phyloP scores from a whole-genome alignment of 1,140 invertebrate species.

The Druon quercuslanigerum region DNA sequence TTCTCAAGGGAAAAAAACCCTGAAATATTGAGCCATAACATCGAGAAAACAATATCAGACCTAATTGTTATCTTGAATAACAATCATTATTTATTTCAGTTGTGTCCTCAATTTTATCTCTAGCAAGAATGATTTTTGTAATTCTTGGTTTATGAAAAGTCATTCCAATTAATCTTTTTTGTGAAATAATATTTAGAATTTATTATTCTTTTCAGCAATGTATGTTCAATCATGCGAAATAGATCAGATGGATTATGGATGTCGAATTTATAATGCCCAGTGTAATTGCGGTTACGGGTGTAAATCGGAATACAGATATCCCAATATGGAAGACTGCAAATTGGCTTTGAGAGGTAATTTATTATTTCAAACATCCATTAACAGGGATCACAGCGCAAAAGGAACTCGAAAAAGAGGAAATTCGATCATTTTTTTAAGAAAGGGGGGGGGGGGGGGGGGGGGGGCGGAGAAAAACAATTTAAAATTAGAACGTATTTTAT shows the following conservation, averaged over 20 bases:
- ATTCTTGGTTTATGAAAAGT: too few species aligned
- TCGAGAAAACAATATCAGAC: too few species aligned
- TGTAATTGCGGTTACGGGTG: conserved; percentile 74
- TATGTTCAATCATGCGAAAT: conserved; percentile 58
- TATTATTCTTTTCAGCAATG: conserved; percentile 41
- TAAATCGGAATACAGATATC: conserved; percentile 73
- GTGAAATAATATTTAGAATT: neutral
- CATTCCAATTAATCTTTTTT: too few species aligned
- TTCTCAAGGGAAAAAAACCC: too few species aligned
- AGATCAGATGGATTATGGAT: conserved; percentile 66
- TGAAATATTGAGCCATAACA: too few species aligned
- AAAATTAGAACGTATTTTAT: too few species aligned
- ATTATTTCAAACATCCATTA: conserved; percentile 19
- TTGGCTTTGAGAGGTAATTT: conserved; percentile 73
- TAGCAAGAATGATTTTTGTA: neutral
- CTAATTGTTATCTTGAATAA: too few species aligned
- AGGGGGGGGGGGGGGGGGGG: too few species aligned
- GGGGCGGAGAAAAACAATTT: too few species aligned
- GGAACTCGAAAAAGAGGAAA: too few species aligned
- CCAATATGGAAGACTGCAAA: conserved; percentile 70
- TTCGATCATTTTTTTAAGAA: too few species aligned
- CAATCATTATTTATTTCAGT: too few species aligned
- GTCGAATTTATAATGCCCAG: conserved; percentile 65
- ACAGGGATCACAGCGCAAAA: neutral
- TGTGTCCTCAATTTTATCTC: neutral